Evolutionary conservation across 2,797 vertebrate species (phyloP).

Genomic region (Chaetophractus vellerosus): DNA sequence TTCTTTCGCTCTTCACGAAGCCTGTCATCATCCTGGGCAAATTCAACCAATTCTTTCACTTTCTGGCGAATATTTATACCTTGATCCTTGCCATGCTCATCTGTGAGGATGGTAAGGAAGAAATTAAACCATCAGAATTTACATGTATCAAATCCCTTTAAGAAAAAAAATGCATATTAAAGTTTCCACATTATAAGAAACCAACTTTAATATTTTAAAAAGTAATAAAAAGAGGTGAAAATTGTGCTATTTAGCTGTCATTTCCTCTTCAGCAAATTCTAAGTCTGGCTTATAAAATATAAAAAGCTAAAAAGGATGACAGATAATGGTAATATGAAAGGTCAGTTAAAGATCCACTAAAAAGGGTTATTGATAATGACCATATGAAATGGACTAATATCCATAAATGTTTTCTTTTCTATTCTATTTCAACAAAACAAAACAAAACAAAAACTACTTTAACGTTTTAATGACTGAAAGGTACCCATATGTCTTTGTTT

Average conservation of each 20-base stretch:
- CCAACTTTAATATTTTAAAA: conserved; percentile 63
- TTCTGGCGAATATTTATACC: conserved; percentile 99
- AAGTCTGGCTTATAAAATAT: conserved; percentile 19
- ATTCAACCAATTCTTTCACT: conserved; percentile 98
- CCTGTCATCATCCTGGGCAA: conserved; percentile 97
- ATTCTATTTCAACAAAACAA: conserved; percentile 54
- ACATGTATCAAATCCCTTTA: conserved; percentile 47
- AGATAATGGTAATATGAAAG: neutral
- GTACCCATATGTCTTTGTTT: conserved; percentile 62
- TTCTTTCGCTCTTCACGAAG: conserved; percentile 98
- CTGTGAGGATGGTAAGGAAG: conserved; percentile 87
- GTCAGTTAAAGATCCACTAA: neutral
- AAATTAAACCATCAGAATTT: conserved; percentile 72
- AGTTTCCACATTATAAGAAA: conserved; percentile 39
- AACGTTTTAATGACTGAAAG: conserved; percentile 80
- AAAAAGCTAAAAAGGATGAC: conserved; percentile 65
- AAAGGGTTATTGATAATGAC: conserved; percentile 74
- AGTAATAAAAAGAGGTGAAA: conserved; percentile 59
- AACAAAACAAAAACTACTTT: conserved; percentile 54
- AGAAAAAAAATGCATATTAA: conserved; percentile 43
- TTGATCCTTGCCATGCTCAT: conserved; percentile 99
- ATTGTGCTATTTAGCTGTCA: conserved; percentile 21
- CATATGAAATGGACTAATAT: conserved; percentile 11
- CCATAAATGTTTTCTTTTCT: conserved; percentile 52
- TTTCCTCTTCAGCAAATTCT: conserved; percentile 68